phyloP scores from a whole-genome alignment of 2,888 invertebrate genomes.

The Leuctra nigra region DNA sequence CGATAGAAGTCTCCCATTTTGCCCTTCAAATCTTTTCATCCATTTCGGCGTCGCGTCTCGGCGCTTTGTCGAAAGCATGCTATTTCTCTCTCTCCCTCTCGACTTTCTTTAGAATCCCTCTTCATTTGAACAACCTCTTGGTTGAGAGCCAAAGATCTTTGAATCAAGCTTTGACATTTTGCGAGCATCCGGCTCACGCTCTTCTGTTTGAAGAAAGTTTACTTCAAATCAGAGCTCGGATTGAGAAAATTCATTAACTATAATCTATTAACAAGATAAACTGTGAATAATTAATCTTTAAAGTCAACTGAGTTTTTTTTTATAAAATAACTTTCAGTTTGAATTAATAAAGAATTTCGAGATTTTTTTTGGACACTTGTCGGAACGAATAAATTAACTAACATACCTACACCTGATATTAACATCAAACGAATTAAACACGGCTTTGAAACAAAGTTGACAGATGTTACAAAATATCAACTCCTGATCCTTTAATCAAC shows the following conservation, averaged over 20 bases:
- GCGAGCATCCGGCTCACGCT: conserved; percentile 19
- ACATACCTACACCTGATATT: too few species aligned
- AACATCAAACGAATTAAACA: too few species aligned
- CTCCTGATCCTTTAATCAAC: too few species aligned
- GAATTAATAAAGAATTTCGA: too few species aligned
- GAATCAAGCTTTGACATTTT: too few species aligned
- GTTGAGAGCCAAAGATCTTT: conserved; percentile 20
- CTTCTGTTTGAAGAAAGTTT: conserved; percentile 20
- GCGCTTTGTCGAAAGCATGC: conserved; percentile 11
- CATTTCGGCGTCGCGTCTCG: conserved; percentile 1
- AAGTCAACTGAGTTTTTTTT: too few species aligned
- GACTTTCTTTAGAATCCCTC: not conserved
- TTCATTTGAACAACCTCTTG: conserved; percentile 23
- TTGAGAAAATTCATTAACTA: conserved; percentile 22
- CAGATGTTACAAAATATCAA: too few species aligned
- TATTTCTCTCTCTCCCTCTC: not conserved
- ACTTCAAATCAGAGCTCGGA: conserved; percentile 19
- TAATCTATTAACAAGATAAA: conserved; percentile 18
- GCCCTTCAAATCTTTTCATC: conserved; percentile 16
- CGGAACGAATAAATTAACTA: too few species aligned
- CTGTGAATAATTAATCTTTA: conserved; percentile 1
- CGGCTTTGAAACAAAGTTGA: too few species aligned
- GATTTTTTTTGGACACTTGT: too few species aligned
- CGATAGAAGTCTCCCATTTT: conserved; percentile 1
- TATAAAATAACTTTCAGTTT: too few species aligned